Conservation (phyloP, 2,113 vertebrate genomes). For the Psilopsiagon aurifrons region DNA sequence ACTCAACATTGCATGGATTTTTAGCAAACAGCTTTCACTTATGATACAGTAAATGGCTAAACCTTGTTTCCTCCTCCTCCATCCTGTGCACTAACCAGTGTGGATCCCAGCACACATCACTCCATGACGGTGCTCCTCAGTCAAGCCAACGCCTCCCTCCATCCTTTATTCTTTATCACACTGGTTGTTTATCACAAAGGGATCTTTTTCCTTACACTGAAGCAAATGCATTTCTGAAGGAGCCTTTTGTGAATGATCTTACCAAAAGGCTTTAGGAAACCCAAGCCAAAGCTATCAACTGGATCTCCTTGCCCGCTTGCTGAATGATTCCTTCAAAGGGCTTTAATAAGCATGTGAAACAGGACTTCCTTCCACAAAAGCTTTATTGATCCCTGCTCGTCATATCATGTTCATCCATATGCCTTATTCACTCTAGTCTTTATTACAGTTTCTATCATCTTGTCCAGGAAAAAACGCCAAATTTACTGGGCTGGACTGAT, state of each 20-base stretch:
- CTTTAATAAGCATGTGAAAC: neutral
- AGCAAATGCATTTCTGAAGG: neutral
- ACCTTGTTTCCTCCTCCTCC: neutral
- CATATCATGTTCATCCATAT: neutral
- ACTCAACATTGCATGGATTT: neutral
- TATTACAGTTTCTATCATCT: neutral
- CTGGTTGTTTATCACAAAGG: neutral
- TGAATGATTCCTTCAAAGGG: neutral
- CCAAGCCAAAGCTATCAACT: neutral
- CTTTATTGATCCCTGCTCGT: neutral
- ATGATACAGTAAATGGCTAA: neutral
- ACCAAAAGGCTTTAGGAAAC: neutral
- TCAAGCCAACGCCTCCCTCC: neutral
- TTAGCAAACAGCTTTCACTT: neutral
- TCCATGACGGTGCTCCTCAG: accelerated
- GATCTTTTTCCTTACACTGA: neutral
- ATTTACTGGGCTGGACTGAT: neutral
- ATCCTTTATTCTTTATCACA: accelerated
- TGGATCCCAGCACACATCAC: neutral
- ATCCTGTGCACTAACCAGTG: accelerated
- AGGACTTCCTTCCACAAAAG: neutral
- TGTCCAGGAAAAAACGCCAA: neutral
- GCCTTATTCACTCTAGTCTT: neutral
- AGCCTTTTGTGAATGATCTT: neutral
- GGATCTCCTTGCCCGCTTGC: neutral